phyloP scores from a whole-genome alignment of 2,113 vertebrate genomes.

The Eurypyga helias region DNA sequence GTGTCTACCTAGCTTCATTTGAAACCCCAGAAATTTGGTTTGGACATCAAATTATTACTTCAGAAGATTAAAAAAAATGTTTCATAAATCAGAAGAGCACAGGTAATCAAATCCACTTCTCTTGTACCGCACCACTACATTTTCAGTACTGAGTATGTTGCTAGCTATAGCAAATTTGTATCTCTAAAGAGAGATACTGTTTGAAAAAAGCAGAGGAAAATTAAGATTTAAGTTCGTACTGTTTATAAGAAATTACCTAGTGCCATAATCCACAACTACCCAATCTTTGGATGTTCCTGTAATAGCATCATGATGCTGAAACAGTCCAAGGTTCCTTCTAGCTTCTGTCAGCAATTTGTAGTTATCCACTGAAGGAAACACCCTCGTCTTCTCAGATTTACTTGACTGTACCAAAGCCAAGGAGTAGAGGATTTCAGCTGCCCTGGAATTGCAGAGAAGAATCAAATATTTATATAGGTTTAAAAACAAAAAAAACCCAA shows the following conservation, averaged over 20 bases:
- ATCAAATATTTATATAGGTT: background rate
- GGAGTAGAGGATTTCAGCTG: slow-evolving; percentile 90
- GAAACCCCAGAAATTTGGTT: background rate
- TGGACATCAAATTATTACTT: background rate
- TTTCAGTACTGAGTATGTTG: background rate
- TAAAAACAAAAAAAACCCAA: background rate
- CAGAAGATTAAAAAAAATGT: background rate
- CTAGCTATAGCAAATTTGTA: background rate
- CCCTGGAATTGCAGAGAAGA: slow-evolving; percentile 74
- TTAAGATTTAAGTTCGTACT: background rate
- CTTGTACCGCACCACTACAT: background rate
- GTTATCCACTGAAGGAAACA: slow-evolving; percentile 80
- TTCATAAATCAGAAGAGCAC: background rate
- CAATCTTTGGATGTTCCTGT: slow-evolving; percentile 90
- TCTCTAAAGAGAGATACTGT: background rate
- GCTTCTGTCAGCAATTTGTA: slow-evolving; percentile 82
- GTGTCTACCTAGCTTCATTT: background rate
- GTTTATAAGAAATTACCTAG: slow-evolving; percentile 76
- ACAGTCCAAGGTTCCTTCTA: slow-evolving; percentile 87
- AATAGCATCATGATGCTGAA: slow-evolving; percentile 94
- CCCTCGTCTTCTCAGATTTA: slow-evolving; percentile 69
- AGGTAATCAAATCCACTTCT: background rate
- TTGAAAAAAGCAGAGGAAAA: background rate
- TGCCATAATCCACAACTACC: slow-evolving; percentile 93
- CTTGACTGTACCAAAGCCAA: slow-evolving; percentile 82